Conservation (phyloP, 2,888 invertebrate species). For the Heliconius ethilla region DNA sequence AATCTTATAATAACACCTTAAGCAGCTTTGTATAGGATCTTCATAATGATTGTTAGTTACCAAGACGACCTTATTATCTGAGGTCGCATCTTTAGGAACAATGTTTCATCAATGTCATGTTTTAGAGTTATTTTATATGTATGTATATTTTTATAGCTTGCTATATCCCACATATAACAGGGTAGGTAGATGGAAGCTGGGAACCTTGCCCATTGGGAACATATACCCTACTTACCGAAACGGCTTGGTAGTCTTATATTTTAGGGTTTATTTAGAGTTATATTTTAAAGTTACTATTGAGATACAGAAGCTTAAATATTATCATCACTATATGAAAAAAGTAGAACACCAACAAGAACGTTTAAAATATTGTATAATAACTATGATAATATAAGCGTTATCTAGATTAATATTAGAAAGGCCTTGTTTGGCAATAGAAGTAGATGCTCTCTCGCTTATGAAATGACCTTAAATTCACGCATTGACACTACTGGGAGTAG, state of each 20-base stretch:
- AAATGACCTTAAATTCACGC: background rate
- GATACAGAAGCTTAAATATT: too few relatives aligned
- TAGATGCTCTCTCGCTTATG: background rate
- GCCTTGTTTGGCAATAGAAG: background rate
- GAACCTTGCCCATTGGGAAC: background rate
- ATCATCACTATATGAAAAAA: background rate
- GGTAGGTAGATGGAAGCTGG: background rate
- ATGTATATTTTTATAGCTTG: background rate
- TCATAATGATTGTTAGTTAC: slow-evolving; percentile 12
- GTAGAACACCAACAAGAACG: background rate
- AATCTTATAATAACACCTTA: slow-evolving; percentile 9
- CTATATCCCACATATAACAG: background rate
- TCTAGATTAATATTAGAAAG: slow-evolving; percentile 14
- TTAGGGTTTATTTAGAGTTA: too few relatives aligned
- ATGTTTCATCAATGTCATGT: slow-evolving; percentile 18
- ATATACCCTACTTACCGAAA: too few relatives aligned
- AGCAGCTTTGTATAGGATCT: background rate
- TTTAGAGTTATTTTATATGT: background rate
- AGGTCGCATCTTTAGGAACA: slow-evolving; percentile 22
- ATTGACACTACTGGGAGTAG: too few relatives aligned
- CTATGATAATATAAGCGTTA: background rate
- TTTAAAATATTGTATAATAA: background rate
- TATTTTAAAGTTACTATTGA: too few relatives aligned
- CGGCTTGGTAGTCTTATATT: too few relatives aligned
- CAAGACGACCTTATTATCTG: slow-evolving; percentile 23